Conservation (phyloP, 2,797 vertebrate species). For the Eurystomus glaucurus region DNA sequence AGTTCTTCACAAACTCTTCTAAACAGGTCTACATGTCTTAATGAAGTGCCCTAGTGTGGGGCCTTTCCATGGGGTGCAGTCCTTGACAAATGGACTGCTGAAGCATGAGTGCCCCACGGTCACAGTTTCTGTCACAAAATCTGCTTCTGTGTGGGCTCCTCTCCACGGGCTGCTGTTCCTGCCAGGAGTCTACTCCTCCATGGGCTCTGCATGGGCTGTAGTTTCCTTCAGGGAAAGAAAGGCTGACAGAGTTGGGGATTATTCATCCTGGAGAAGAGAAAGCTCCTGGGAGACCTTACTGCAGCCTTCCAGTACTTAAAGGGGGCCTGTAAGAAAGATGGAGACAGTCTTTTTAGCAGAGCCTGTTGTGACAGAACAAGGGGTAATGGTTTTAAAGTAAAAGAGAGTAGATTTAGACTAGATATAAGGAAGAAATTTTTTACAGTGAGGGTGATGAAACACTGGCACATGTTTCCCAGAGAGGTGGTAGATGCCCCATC, state of each 20-base stretch:
- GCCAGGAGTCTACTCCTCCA: too few relatives aligned
- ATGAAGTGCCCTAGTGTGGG: background rate
- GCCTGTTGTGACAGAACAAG: too few relatives aligned
- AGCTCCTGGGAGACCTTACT: background rate
- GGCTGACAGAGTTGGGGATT: background rate
- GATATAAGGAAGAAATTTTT: too few relatives aligned
- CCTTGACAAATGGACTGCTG: background rate
- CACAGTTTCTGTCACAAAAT: background rate
- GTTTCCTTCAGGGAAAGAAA: background rate
- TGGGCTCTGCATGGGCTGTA: too few relatives aligned
- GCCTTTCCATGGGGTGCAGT: rapidly evolving
- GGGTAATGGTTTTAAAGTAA: too few relatives aligned
- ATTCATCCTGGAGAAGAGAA: background rate
- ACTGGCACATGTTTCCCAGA: background rate
- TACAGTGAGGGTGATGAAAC: too few relatives aligned
- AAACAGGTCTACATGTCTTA: background rate
- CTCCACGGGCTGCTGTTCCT: background rate
- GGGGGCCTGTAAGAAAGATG: background rate
- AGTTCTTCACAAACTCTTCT: background rate
- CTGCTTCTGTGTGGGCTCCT: background rate
- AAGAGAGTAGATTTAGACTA: too few relatives aligned
- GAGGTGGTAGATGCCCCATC: background rate
- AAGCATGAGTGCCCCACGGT: background rate
- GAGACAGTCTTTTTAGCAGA: too few relatives aligned
- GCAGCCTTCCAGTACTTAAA: background rate